phyloP scores from a whole-genome alignment of 2,888 invertebrate genomes.

The Metalampra italica region DNA sequence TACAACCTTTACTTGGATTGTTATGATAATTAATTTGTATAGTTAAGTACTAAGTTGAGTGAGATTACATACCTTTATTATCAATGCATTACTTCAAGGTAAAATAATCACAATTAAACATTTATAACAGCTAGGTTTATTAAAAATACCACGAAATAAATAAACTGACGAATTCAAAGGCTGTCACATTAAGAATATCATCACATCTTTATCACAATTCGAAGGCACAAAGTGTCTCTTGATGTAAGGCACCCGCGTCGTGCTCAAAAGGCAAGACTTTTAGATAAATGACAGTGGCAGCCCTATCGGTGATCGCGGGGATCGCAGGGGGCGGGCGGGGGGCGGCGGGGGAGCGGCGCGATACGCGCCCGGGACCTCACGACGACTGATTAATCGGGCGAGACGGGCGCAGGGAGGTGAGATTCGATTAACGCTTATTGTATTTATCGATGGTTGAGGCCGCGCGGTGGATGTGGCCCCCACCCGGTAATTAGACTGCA shows the following conservation, averaged over 20 bases:
- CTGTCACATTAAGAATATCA: background rate
- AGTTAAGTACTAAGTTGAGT: too few species aligned
- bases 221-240: background rate
- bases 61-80: too few species aligned
- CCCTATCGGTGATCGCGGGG: background rate
- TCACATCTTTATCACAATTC: background rate
- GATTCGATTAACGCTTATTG: background rate
- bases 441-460: background rate
- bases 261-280: background rate
- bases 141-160: too few species aligned
- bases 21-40: too few species aligned
- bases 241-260: background rate
- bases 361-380: slow-evolving; percentile 9
- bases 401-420: slow-evolving; percentile 6
- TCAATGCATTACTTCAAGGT: too few species aligned
- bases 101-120: too few species aligned
- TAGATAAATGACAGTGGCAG: background rate
- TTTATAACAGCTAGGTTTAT: too few species aligned
- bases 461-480: too few species aligned
- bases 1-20: too few species aligned
- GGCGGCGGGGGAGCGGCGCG: background rate
- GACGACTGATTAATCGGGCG: slow-evolving; percentile 20
- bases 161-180: too few species aligned
- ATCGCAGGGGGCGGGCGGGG: slow-evolving; percentile 2
- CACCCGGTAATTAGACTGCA: too few species aligned